Conservation (phyloP, 2,797 vertebrate genomes). For the Phaenicophaeus curvirostris region DNA sequence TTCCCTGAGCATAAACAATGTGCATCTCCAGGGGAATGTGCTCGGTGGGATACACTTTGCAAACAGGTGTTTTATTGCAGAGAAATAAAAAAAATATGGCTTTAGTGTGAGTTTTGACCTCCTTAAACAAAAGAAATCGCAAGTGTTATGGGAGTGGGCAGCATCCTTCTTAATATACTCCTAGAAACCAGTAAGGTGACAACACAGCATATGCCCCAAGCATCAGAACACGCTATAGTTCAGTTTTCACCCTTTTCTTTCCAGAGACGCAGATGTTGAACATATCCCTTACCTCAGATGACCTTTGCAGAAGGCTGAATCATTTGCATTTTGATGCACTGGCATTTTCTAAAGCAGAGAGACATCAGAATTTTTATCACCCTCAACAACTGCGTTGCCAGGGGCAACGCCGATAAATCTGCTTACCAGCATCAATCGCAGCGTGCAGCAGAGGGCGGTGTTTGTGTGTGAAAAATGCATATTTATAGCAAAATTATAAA, state of each 20-base stretch:
- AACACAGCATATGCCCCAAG: background rate
- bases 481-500: slow-evolving; percentile 1
- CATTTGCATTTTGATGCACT: slow-evolving; percentile 69
- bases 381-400: slow-evolving; percentile 53
- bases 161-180: background rate
- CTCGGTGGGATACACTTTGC: background rate
- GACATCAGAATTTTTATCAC: slow-evolving; percentile 51
- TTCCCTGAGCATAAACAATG: background rate
- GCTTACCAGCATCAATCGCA: background rate
- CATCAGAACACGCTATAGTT: fast-evolving
- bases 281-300: slow-evolving; percentile 39
- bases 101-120: background rate
- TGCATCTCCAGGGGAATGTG: background rate
- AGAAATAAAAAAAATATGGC: background rate
- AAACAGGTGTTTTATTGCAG: background rate
- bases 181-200: background rate
- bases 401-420: slow-evolving; percentile 9
- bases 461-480: slow-evolving; percentile 40
- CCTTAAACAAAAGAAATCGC: background rate
- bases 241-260: background rate
- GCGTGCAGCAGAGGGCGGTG: slow-evolving; percentile 60
- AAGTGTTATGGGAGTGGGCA: background rate
- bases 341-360: slow-evolving; percentile 34
- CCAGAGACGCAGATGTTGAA: background rate
- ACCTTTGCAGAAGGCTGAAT: slow-evolving; percentile 31